Base-by-base conservation (phyloP, 2,113 vertebrate species). In the Cyprinodon tularosa region DNA sequence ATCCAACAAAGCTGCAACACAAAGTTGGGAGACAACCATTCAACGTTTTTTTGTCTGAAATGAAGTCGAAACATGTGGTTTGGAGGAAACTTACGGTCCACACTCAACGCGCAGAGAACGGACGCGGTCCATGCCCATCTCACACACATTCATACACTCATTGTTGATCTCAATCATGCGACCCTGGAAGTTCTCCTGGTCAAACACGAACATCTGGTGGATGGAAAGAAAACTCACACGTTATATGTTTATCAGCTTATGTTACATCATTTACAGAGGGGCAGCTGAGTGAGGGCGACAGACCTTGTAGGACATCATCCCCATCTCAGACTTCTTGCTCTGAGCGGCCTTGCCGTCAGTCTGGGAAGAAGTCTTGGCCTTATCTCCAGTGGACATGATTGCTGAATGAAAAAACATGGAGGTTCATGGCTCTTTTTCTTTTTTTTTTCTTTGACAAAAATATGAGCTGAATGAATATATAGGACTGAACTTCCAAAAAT, bases 181-280 rank as follows among this genome's bases (percentile, higher is more conserved):
- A 66, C 95, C 95, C 90, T 96, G 95, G 94, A 96, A 96, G 92
- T 96, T 96, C 92, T 96, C 95, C 89, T 94, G 93, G 88, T 96
- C 95, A 39, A 92, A 96, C 84, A 95, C 92, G 68, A 87, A 92
- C 94, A 95, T 93, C 94, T 95, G 83, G 62, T 13, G 53, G 50
- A 57, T 47, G 65, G 13, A 76, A 53, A 5, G 60, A 59, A 1
- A 36, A 71, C 38, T 66, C 36, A 62, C 76, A 13, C 29, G 13
- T 44, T 14, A 13, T 50, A 2, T 38, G 29, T 15, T 12, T 48
- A 22, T 15, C 13, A 39, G 50, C n/a, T 57, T 57, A 11, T 39
- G 42, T 20, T 1, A 47, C 7, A 1, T 12, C 4, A 14, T 38
- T 39, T 12, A 4, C 12, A 62, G 72, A 47, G 9, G 13, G 20